Percentiles rank a stretch among this genome's conserved stretches.
phyloP scores from a whole-genome alignment of 2,113 vertebrate genomes.

The Oncorhynchus tshawytscha region DNA sequence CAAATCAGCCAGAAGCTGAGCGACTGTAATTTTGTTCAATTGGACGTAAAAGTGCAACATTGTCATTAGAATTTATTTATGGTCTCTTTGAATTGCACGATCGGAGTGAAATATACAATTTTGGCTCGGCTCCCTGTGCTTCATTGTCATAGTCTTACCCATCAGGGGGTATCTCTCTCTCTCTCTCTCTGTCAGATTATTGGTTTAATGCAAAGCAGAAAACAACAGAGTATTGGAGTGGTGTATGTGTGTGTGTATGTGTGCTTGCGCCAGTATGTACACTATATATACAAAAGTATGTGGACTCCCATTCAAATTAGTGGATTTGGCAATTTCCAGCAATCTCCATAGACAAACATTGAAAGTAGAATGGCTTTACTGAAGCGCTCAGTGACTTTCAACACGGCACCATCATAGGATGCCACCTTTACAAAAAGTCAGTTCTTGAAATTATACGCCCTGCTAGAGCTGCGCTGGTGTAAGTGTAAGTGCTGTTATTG shows the following conservation, averaged over 20 bases:
- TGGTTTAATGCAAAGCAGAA: conserved; percentile 66
- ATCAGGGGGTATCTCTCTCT: conserved; percentile 52
- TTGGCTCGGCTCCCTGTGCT: conserved; percentile 57
- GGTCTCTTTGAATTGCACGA: conserved; percentile 49
- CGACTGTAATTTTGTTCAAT: conserved; percentile 48
- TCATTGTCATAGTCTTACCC: conserved; percentile 55
- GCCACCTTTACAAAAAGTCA: too few species aligned
- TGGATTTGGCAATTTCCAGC: too few species aligned
- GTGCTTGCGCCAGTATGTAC: background rate
- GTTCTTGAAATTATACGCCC: too few species aligned
- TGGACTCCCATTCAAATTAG: too few species aligned
- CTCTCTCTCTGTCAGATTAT: conserved; percentile 64
- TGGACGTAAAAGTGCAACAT: conserved; percentile 53
- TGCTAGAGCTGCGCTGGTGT: too few species aligned
- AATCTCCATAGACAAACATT: too few species aligned
- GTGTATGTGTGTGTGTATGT: background rate
- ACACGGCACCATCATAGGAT: too few species aligned
- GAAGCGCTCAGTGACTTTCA: too few species aligned
- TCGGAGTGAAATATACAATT: conserved; percentile 56
- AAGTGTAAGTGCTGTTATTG: too few species aligned
- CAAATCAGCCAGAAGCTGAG: conserved; percentile 31
- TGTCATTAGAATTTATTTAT: conserved; percentile 54
- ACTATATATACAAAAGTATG: too few species aligned
- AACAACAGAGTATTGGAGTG: conserved; percentile 37
- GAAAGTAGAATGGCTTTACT: too few species aligned